Conservation (phyloP, 2,113 vertebrate genomes). For the Ancistrus triradiatus region DNA sequence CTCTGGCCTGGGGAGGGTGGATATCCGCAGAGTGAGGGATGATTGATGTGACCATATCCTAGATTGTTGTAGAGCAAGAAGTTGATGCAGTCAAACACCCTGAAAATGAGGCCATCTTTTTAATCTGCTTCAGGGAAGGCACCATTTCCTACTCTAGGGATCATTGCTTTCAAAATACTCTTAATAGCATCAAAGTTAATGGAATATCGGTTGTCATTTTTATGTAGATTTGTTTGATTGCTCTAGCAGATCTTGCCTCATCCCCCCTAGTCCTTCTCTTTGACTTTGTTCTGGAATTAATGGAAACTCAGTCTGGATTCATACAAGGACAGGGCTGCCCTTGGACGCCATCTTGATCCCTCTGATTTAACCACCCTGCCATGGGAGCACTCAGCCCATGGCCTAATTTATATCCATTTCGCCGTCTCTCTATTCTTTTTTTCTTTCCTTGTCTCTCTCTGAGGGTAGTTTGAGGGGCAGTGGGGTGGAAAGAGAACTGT, state of each 20-base stretch:
- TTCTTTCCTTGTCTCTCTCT: conserved; percentile 19
- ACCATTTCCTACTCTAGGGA: conserved; percentile 56
- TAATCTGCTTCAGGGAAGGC: conserved; percentile 33
- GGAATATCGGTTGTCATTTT: too few species aligned
- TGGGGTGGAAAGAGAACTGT: conserved; percentile 35
- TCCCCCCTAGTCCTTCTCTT: conserved; percentile 12
- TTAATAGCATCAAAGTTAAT: conserved; percentile 39
- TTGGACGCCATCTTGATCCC: conserved; percentile 13
- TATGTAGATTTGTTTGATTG: conserved; percentile 66
- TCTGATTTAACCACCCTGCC: conserved; percentile 28
- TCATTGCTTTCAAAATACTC: conserved; percentile 59
- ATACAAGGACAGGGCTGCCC: conserved; percentile 22
- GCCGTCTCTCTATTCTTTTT: background rate
- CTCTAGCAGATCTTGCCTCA: conserved; percentile 50
- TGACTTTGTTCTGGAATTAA: conserved; percentile 23
- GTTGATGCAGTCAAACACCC: background rate
- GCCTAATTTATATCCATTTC: conserved; percentile 14
- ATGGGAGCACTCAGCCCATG: conserved; percentile 14
- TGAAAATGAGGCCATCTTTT: conserved; percentile 25
- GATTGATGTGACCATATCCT: conserved; percentile 39
- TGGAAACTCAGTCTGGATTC: conserved; percentile 26
- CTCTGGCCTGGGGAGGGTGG: conserved; percentile 18
- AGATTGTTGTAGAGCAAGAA: conserved; percentile 13
- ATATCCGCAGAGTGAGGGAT: conserved; percentile 10
- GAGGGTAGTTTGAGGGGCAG: conserved; percentile 20